A percentile compares a stretch with the other conserved stretches of the same genome.
Conservation (phyloP, 1,140 invertebrate species). For the Steinernema feltiae region DNA sequence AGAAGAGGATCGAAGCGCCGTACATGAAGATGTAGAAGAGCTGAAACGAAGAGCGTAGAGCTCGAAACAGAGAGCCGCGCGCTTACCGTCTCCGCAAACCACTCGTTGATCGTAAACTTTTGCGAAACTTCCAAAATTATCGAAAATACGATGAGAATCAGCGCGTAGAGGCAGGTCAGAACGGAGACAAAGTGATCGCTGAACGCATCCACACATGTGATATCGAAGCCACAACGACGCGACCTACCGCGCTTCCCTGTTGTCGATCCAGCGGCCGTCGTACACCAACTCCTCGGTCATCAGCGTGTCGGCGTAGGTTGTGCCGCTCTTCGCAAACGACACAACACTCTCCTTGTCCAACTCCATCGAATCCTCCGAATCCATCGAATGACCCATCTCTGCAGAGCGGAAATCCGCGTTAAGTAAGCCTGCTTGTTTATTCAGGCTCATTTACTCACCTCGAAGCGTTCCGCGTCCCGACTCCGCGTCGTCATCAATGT, state of each 20-base stretch:
- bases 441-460: background rate
- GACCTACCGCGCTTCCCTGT: background rate
- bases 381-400: background rate
- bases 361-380: background rate
- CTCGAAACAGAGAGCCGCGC: background rate
- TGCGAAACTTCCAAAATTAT: slow-evolving; percentile 53
- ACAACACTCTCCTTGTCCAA: background rate
- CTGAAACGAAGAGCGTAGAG: slow-evolving; percentile 36
- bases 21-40: slow-evolving; percentile 56
- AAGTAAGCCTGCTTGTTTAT: too few species aligned
- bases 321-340: background rate
- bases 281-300: background rate
- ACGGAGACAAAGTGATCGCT: slow-evolving; percentile 53
- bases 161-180: slow-evolving; percentile 48
- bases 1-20: slow-evolving; percentile 49
- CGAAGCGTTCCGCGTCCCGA: background rate
- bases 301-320: background rate
- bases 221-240: background rate
- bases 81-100: slow-evolving; percentile 50
- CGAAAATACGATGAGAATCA: slow-evolving; percentile 55
- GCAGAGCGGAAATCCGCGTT: background rate
- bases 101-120: slow-evolving; percentile 52
- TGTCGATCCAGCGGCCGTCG: slow-evolving; percentile 5
- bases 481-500: background rate
- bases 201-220: slow-evolving; percentile 20